A percentile compares a stretch with the other conserved stretches of the same genome.
Evolutionary conservation across 1,140 invertebrate species (phyloP).

Genomic region (Tyrophagus putrescentiae): DNA sequence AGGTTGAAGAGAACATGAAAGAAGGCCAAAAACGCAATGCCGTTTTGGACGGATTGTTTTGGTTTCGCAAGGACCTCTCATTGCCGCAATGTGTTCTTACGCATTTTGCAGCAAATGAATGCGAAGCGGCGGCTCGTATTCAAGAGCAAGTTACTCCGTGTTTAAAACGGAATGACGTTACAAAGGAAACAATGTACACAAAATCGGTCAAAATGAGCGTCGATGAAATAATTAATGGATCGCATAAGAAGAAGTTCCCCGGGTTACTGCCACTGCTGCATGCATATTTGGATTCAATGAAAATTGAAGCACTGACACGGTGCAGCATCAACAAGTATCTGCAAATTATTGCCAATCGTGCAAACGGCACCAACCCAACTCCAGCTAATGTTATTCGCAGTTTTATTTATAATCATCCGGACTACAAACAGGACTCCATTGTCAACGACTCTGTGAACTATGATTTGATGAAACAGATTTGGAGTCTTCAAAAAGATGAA

Average conservation of each 20-base stretch:
- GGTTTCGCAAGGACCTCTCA: constrained; percentile 65
- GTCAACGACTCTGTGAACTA: constrained; percentile 81
- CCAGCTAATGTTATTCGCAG: constrained; percentile 81
- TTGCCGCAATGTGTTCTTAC: background rate
- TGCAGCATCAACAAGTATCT: constrained; percentile 95
- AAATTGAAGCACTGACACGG: constrained; percentile 87
- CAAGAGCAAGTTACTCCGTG: constrained; percentile 20
- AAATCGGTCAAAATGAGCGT: constrained; percentile 54
- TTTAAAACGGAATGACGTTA: background rate
- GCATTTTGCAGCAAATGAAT: background rate
- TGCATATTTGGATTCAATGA: constrained; percentile 78
- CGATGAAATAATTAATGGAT: constrained; percentile 95
- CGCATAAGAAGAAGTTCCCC: constrained; percentile 65
- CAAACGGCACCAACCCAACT: constrained; percentile 67
- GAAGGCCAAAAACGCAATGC: constrained; percentile 81
- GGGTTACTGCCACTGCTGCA: constrained; percentile 87
- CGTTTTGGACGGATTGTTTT: constrained; percentile 63
- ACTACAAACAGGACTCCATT: constrained; percentile 76
- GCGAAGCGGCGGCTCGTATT: constrained; percentile 27
- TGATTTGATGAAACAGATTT: constrained; percentile 64
- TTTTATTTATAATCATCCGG: constrained; percentile 71
- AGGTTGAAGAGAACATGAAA: constrained; percentile 96
- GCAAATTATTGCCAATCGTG: constrained; percentile 75
- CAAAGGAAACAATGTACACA: constrained; percentile 7
- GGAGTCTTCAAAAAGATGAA: constrained; percentile 53